These are phyloP conservation scores for Apodemia zela DNA, from an alignment of 2,888 invertebrate genomes.

Conservation along the genomic window DNA sequence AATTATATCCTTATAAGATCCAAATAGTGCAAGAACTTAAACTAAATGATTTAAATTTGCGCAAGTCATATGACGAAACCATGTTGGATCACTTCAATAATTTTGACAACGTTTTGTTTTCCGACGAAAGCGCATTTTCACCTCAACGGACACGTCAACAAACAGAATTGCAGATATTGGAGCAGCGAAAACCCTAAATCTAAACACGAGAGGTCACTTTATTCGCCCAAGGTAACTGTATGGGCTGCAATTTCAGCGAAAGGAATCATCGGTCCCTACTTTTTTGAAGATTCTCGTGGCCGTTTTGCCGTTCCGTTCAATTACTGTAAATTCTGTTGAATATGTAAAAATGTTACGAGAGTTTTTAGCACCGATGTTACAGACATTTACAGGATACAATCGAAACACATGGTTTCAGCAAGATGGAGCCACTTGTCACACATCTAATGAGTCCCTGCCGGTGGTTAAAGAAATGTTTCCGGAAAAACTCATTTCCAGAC, in stretches of 20 bases:
- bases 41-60: too few relatives aligned
- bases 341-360: constrained; percentile 29
- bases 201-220: constrained; percentile 29
- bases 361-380: constrained; percentile 29
- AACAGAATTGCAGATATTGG: constrained; percentile 25
- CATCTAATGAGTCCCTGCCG: constrained; percentile 28
- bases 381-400: constrained; percentile 31
- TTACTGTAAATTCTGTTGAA: constrained; percentile 28
- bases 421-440: constrained; percentile 32
- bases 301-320: too few relatives aligned
- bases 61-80: too few relatives aligned
- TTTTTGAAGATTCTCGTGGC: constrained; percentile 30
- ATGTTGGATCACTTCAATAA: constrained; percentile 22
- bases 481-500: constrained; percentile 28
- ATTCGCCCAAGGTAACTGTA: constrained; percentile 14
- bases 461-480: constrained; percentile 30
- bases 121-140: constrained; percentile 25
- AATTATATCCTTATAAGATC: too few relatives aligned
- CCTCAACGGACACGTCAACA: constrained; percentile 27
- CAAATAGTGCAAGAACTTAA: too few relatives aligned
- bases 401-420: constrained; percentile 32
- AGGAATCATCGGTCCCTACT: constrained; percentile 29
- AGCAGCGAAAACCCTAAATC: constrained; percentile 28
- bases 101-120: constrained; percentile 28
- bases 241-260: constrained; percentile 25